A percentile compares a stretch with the other conserved stretches of the same genome.
Conservation (phyloP, 2,797 vertebrate genomes). For the Trichosurus vulpecula region DNA sequence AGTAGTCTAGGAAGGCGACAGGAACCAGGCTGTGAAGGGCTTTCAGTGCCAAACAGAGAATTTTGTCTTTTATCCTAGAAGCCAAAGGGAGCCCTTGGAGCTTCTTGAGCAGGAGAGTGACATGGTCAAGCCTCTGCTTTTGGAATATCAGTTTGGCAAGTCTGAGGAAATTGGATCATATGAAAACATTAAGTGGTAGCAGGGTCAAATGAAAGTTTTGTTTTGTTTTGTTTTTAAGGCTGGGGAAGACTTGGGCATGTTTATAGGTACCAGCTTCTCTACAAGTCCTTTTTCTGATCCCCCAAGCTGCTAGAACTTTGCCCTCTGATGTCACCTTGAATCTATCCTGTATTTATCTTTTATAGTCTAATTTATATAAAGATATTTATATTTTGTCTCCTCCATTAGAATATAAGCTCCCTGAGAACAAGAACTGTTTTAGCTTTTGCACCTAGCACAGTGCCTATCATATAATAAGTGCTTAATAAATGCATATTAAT, state of each 20-base stretch:
- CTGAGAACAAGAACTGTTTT: not conserved
- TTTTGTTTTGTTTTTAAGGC: not conserved
- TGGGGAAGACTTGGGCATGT: not conserved
- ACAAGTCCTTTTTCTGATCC: not conserved
- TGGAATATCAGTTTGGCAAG: not conserved
- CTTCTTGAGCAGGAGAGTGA: not conserved
- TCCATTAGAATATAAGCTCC: not conserved
- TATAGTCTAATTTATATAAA: not conserved
- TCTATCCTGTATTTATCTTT: not conserved
- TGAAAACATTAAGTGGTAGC: not conserved
- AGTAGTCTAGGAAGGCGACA: not conserved
- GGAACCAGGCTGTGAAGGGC: not conserved
- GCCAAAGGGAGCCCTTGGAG: not conserved
- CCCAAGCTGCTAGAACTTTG: not conserved
- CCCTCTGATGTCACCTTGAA: not conserved
- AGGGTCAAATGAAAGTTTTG: not conserved
- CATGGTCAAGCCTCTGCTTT: not conserved
- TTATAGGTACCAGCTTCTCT: not conserved
- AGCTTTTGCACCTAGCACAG: not conserved
- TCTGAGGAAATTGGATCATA: not conserved
- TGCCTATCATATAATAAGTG: not conserved
- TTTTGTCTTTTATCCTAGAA: not conserved
- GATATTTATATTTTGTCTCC: not conserved
- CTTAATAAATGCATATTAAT: not conserved
- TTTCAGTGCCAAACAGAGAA: not conserved